Evolutionary conservation across 2,113 vertebrate species (phyloP).

Genomic region (Cygnus atratus): DNA sequence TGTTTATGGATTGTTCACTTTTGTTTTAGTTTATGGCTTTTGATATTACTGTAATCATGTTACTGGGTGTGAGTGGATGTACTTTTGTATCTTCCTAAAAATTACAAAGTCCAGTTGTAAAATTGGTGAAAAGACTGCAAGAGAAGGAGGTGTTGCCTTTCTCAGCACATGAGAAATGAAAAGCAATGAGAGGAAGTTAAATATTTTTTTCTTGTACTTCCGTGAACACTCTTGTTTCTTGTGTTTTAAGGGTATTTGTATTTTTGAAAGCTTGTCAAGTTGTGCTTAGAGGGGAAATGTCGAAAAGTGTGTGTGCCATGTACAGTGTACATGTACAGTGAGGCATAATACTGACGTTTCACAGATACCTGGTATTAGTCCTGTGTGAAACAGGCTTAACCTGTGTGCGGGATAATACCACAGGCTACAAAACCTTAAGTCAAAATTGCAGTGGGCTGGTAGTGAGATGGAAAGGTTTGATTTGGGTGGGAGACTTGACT

Average conservation of each 20-base stretch:
- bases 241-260: neutral
- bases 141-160: neutral
- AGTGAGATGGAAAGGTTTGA: neutral
- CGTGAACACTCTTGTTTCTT: neutral
- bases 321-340: neutral
- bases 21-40: conserved; percentile 29
- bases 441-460: neutral
- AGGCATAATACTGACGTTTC: neutral
- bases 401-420: neutral
- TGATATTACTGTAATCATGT: conserved; percentile 40
- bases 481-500: neutral
- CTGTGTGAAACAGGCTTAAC: neutral
- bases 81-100: neutral
- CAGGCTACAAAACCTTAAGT: neutral
- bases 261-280: neutral
- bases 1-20: conserved; percentile 27
- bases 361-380: neutral
- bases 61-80: neutral
- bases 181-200: neutral
- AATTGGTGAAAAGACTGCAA: neutral
- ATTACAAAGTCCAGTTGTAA: neutral
- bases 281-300: neutral
- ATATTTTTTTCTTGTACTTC: neutral
- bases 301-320: neutral
- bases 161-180: neutral